Evolutionary conservation across 2,888 invertebrate species (phyloP), one percentile per base, ranked within the genome.

Genomic region (Epinotia bilunana): DNA sequence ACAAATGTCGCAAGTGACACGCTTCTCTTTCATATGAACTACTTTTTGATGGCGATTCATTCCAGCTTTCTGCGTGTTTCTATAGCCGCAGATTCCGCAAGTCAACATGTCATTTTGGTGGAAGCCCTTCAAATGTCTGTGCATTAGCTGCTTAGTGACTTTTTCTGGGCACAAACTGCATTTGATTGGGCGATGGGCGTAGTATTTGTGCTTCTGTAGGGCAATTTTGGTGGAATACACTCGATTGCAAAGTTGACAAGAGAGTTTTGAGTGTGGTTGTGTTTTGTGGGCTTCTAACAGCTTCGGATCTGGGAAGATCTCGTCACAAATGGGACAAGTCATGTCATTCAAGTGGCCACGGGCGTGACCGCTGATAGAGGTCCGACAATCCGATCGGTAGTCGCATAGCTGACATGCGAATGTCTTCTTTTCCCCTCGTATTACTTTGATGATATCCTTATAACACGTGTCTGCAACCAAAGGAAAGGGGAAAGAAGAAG

Each of bases 401-500:
- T 65, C 53, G 53, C 65, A 65, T 16, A 65, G 53, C n/a, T 13
- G 53, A 53, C 65, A 65, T 11, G 53, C n/a, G 53, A 53, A 65
- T 3, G 12, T 53, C 7, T 53, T 53, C 18, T 53, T n/a, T 62
- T 18, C 18, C 12, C 57, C 62, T 53, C 33, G n/a, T 12, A 65
- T 53, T n/a, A 53, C 53, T 65, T 33, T 53, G 53, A 65, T 16
- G 55, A 58, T n/a, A 16, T n/a, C 16, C 58, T 57, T 60, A 60
- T 57, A 60, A 13, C 69, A 43, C 58, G 43, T 18, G 69, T 69
- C 60, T 85, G 89, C 88, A 0, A 86, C 82, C 46, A 85, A 87
- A 79, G 84, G 81, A 69, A 90, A 90, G 77, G 83, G 80, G 18
- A 81, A 82, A 9, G 89, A 77, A 57, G 57, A 57, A 12, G 65